phyloP scores from a whole-genome alignment of 2,113 vertebrate species.

The Alligator sinensis region DNA sequence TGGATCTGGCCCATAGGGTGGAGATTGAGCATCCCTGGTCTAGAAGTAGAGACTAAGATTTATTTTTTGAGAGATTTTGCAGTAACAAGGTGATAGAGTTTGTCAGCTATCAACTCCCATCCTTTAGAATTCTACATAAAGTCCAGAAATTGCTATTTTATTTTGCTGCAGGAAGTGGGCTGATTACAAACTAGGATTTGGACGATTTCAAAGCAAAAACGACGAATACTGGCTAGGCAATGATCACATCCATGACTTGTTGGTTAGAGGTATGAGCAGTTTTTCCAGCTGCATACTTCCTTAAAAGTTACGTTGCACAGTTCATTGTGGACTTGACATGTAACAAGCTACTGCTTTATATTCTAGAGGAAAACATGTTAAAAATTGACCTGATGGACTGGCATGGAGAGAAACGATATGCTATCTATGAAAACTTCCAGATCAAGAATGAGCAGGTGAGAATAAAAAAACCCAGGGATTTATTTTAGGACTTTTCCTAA shows the following conservation, averaged over 20 bases:
- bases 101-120: background rate
- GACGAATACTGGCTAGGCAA: constrained; percentile 95
- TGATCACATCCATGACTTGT: constrained; percentile 84
- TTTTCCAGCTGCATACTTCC: background rate
- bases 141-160: background rate
- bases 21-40: no score
- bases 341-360: constrained; percentile 9
- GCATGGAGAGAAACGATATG: constrained; percentile 83
- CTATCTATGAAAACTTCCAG: constrained; percentile 87
- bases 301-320: background rate
- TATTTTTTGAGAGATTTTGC: background rate
- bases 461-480: background rate
- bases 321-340: background rate
- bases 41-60: background rate
- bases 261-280: constrained; percentile 78
- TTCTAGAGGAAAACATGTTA: constrained; percentile 83
- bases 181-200: constrained; percentile 91
- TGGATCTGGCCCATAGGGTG: no score
- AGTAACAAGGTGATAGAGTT: background rate
- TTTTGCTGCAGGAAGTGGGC: constrained; percentile 85
- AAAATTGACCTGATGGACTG: constrained; percentile 92
- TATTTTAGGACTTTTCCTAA: background rate
- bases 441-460: constrained; percentile 84
- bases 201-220: constrained; percentile 85
- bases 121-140: background rate